Evolutionary conservation across 2,888 invertebrate genomes (phyloP), one percentile per base, ranked within the genome.

Genomic region (Spicauda simplicius): DNA sequence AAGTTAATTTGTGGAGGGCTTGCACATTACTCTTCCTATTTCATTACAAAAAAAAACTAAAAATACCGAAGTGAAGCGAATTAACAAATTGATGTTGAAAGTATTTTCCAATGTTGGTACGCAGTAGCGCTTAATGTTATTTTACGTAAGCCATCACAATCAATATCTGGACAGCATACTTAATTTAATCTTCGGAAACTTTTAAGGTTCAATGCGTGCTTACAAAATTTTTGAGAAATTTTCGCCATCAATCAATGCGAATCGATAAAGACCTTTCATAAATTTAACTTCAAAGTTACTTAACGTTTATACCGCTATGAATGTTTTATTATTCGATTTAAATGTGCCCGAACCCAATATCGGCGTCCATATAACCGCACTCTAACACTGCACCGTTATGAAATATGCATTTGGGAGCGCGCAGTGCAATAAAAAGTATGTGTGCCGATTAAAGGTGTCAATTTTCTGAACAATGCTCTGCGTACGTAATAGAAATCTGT

Each of bases 21-120:
- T 33, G 33, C 41, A 12, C 14, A 7, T 37, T 8, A 10, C 37
- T 37, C 1, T 41, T 14, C 41, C 45, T 45, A 6, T 45, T 45
- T 5, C 45, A n/a, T 45, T 2, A 45, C n/a, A 45, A 45, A 45
- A 45, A 45, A 45, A 45, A 45, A n/a, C 11, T n/a, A 14, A 18
- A 54, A 37, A 53, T 45, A 37, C 52, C 52, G 52, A 52, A 53
- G 52, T 33, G 52, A 54, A 30, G 45, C 53, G 53, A 59, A 66
- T 61, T 50, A 56, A 61, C 45, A 53, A 59, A 65, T 65, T 50
- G 50, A 64, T 53, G 64, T 58, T 58, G 53, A 53, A 65, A 64
- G 57, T 37, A 54, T 63, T 63, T 62, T 20, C 20, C 55, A 45
- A 55, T n/a, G 6, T n/a, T 11, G 5, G 45, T 45, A 45, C n/a